These are phyloP conservation scores for Lindbergichthys nudifrons DNA, from an alignment of 2,797 vertebrate genomes.

Conservation along the genomic window DNA sequence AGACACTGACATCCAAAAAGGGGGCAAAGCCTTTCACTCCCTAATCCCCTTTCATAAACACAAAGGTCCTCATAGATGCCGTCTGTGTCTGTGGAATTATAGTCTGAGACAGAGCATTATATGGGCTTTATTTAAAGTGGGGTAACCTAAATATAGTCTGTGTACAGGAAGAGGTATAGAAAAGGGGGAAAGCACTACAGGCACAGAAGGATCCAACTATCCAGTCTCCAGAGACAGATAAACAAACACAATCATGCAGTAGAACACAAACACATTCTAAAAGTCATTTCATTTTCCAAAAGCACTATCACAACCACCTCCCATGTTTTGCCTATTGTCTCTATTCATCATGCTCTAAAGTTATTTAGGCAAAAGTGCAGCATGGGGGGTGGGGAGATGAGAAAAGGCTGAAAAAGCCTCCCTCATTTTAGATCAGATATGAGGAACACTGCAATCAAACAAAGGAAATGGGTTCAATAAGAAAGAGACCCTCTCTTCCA, in stretches of 20 bases:
- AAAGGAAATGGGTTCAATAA: slow-evolving; percentile 72
- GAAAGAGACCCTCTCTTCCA: slow-evolving; percentile 55
- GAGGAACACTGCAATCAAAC: slow-evolving; percentile 66
- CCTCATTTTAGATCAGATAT: slow-evolving; percentile 55
- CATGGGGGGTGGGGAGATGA: not conserved
- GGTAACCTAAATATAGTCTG: slow-evolving; percentile 45
- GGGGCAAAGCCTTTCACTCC: slow-evolving; percentile 45
- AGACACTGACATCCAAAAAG: slow-evolving; percentile 63
- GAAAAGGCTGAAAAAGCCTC: slow-evolving; percentile 40
- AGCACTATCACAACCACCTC: slow-evolving; percentile 8
- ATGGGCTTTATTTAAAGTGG: slow-evolving; percentile 56
- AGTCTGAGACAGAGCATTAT: slow-evolving; percentile 64
- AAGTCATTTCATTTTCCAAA: slow-evolving; percentile 22
- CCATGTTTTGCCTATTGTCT: slow-evolving; percentile 17
- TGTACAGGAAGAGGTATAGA: slow-evolving; percentile 44
- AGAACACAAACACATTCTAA: slow-evolving; percentile 47
- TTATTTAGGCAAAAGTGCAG: slow-evolving; percentile 15
- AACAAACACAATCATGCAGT: slow-evolving; percentile 68
- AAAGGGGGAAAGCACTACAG: slow-evolving; percentile 45
- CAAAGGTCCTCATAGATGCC: slow-evolving; percentile 52
- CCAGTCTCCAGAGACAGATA: slow-evolving; percentile 68
- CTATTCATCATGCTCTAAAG: slow-evolving; percentile 1
- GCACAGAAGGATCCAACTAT: slow-evolving; percentile 61
- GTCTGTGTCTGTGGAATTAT: slow-evolving; percentile 60
- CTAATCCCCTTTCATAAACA: slow-evolving; percentile 68